phyloP scores from a whole-genome alignment of 2,888 invertebrate species.

The Drosophila atroscutellata region DNA sequence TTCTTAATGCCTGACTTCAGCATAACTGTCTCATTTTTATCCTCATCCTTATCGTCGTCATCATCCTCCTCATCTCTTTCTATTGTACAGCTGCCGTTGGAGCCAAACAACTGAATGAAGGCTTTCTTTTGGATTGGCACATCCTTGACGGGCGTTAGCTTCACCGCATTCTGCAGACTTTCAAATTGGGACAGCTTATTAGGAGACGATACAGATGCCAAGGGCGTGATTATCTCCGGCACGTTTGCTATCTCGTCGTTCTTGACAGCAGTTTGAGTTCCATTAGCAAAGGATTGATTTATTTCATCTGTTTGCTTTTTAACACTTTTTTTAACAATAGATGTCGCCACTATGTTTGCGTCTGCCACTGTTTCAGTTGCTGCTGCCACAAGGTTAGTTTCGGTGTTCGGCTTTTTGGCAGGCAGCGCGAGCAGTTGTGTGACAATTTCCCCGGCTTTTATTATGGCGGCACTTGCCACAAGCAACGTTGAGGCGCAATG shows the following conservation, averaged over 20 bases:
- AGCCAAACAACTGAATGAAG: slow-evolving; percentile 44
- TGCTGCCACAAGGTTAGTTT: neutral
- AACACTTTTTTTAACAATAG: neutral
- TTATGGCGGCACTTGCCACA: slow-evolving; percentile 26
- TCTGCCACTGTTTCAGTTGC: neutral
- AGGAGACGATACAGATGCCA: neutral
- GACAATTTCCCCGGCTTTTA: slow-evolving; percentile 27
- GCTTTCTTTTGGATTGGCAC: slow-evolving; percentile 22
- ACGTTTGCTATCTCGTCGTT: neutral
- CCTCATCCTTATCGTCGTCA: neutral
- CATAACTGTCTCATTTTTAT: neutral
- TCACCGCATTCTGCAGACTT: slow-evolving; percentile 35
- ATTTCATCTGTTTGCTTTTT: neutral
- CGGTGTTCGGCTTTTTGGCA: neutral
- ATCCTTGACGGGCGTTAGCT: slow-evolving; percentile 36
- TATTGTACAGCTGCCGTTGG: neutral
- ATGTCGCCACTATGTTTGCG: neutral
- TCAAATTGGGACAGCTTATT: slow-evolving; percentile 9
- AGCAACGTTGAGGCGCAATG: slow-evolving; percentile 42
- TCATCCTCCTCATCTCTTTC: slow-evolving; percentile 38
- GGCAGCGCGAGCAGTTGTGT: neutral
- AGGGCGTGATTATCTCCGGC: neutral
- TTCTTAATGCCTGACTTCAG: neutral
- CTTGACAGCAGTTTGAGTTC: neutral
- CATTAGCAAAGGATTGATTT: neutral